Conservation (phyloP, 2,888 invertebrate genomes). For the Oithona nana region DNA sequence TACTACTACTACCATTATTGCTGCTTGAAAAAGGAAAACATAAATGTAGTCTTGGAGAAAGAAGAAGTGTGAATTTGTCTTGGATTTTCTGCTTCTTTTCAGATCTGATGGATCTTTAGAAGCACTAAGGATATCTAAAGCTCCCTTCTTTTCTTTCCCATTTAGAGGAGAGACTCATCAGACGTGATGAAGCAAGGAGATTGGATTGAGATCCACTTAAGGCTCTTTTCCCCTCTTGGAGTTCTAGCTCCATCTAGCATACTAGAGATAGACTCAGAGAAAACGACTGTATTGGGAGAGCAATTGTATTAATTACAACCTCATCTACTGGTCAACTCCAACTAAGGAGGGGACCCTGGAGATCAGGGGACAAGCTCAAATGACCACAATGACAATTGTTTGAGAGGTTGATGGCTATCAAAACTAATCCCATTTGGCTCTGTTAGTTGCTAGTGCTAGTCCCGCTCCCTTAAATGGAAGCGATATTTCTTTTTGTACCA, state of each 20-base stretch:
- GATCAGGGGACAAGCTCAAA: neutral
- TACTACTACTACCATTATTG: too few species aligned
- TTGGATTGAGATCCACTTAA: neutral
- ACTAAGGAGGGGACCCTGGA: neutral
- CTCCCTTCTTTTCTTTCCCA: neutral
- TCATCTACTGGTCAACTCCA: neutral
- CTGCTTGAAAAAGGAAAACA: too few species aligned
- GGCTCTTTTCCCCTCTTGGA: neutral
- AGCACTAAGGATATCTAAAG: neutral
- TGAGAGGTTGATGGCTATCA: neutral
- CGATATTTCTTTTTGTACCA: too few species aligned
- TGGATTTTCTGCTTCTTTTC: too few species aligned
- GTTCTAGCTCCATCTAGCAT: too few species aligned
- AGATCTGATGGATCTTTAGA: neutral
- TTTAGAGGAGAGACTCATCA: neutral
- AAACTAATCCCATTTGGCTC: neutral
- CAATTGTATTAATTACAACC: neutral
- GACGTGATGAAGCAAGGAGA: neutral
- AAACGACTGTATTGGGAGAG: neutral
- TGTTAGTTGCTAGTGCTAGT: too few species aligned
- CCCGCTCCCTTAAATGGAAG: too few species aligned
- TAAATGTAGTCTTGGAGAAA: too few species aligned
- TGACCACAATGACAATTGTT: neutral
- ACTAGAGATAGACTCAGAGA: too few species aligned
- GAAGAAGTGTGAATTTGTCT: too few species aligned